Base-by-base conservation (phyloP, 2,888 invertebrate species). In the Empis stercorea region DNA sequence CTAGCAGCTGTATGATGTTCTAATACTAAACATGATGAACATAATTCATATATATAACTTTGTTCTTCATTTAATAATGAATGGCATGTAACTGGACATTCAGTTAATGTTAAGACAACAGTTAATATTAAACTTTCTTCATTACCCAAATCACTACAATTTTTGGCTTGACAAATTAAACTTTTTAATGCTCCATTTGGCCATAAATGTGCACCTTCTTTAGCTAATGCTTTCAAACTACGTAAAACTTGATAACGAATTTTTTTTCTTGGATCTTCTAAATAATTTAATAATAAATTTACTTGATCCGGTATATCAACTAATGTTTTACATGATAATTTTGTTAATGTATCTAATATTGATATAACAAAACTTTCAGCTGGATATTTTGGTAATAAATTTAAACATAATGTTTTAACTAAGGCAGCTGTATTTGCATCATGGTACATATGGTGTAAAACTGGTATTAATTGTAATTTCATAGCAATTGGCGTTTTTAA, bases 401-500 rank as follows among this genome's bases (percentile, higher is more conserved):
- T 79, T 50, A 80, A 74, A 58, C 87, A 87, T 4, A 87, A 65
- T 46, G 79, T 75, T 50, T 86, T 76, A 1, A 86, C 86, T 77
- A 86, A 65, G 3, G 73, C 70, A 1, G 76, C 74, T 2, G 76
- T 76, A 52, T 71, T 73, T 9, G 76, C 75, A 52, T 76, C 89
- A 59, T 94, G 94, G 68, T 94, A 91, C 80, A 95, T 95, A 60
- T 94, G 87, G 55, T 91, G 83, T 47, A 96, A 72, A 40, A 95
- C 88, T 1, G 92, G 85, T 47, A 96, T 89, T 7, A 96, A 75
- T 59, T 88, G 84, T 20, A 94, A 73, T 65, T 96, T 89, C 73
- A 93, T 84, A 48, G 91, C 87, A 4, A 92, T 86, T 0, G 94
- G 92, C 0, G 94, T 93, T 46, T 89, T 86, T 58, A 93, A 80